These are phyloP conservation scores for Apodemus sylvaticus DNA, from an alignment of 2,113 vertebrate genomes.

Conservation along the genomic window DNA sequence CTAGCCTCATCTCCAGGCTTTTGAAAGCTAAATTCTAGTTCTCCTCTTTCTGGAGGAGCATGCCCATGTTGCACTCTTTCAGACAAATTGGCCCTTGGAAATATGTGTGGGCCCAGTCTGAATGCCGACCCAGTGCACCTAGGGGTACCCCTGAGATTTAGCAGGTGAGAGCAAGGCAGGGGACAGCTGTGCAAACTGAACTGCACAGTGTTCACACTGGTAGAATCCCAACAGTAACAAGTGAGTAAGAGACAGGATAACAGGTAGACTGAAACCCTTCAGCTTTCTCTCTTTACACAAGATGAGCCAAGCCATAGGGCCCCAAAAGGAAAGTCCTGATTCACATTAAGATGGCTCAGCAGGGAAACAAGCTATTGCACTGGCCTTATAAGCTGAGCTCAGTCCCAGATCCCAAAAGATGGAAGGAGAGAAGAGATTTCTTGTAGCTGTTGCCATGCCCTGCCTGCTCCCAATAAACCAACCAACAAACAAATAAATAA, in stretches of 20 bases:
- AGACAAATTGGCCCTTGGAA: neutral
- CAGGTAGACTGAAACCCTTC: neutral
- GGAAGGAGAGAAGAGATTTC: neutral
- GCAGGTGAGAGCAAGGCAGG: neutral
- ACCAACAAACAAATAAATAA: neutral
- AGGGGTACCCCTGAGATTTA: neutral
- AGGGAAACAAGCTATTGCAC: neutral
- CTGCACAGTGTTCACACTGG: neutral
- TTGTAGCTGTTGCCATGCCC: neutral
- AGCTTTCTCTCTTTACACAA: neutral
- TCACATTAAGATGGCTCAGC: slow-evolving; percentile 6
- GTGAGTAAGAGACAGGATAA: neutral
- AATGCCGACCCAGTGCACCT: neutral
- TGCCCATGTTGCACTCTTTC: neutral
- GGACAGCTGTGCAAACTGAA: neutral
- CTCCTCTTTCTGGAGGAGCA: neutral
- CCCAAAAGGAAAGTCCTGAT: slow-evolving; percentile 15
- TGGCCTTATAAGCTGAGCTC: neutral
- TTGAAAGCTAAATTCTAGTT: neutral
- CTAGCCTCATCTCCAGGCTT: neutral
- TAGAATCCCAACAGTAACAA: neutral
- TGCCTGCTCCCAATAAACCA: neutral
- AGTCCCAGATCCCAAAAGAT: neutral
- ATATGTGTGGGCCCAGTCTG: neutral
- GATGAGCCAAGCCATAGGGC: neutral